phyloP scores from a whole-genome alignment of 2,888 invertebrate genomes.

The Plebejus melissa region DNA sequence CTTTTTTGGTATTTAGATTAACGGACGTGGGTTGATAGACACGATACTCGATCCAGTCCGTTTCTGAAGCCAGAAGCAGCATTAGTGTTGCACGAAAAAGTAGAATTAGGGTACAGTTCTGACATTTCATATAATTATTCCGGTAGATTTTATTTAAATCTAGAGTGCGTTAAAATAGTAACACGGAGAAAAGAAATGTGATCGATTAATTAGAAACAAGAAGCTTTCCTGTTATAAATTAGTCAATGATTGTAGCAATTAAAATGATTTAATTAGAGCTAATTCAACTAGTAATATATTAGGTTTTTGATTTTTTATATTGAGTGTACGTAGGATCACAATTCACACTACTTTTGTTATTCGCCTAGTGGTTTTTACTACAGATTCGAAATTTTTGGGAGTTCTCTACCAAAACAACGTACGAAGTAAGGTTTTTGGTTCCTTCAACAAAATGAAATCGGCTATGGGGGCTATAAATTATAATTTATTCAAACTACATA shows the following conservation, averaged over 20 bases:
- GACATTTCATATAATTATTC: constrained; percentile 33
- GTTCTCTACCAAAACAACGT: background rate
- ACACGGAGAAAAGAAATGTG: background rate
- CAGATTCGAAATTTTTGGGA: background rate
- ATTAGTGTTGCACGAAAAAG: no score
- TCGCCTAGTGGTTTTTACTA: background rate
- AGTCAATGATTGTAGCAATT: background rate
- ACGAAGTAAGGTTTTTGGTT: no score
- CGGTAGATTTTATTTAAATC: constrained; percentile 16
- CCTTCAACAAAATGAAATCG: no score
- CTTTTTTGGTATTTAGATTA: no score
- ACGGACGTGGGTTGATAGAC: no score
- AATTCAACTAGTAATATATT: background rate
- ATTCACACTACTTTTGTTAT: background rate
- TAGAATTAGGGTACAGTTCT: constrained; percentile 32
- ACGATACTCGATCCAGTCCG: background rate
- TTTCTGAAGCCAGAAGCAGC: background rate
- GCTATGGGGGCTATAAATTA: no score
- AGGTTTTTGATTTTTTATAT: background rate
- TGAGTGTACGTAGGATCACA: no score
- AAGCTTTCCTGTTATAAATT: background rate
- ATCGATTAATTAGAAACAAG: background rate
- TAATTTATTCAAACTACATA: no score
- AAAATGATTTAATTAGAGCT: background rate
- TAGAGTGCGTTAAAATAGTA: background rate